These are phyloP conservation scores for Syrrhaptes paradoxus DNA, from an alignment of 2,113 vertebrate genomes.

Conservation along the genomic window DNA sequence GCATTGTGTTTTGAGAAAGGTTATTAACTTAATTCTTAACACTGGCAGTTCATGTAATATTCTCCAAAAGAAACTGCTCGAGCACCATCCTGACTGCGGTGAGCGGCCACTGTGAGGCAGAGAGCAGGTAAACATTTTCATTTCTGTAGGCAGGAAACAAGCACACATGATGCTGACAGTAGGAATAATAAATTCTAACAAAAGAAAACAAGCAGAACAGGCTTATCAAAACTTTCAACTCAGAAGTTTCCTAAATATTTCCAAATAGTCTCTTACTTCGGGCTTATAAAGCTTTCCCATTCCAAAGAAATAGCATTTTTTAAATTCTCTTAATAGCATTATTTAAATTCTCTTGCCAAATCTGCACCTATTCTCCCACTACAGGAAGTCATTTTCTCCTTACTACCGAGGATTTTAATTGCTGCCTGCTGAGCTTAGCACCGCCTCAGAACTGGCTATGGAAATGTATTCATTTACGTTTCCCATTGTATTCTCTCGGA, in stretches of 20 bases:
- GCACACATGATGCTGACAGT: background rate
- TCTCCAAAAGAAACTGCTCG: background rate
- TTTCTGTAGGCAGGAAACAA: background rate
- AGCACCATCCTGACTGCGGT: background rate
- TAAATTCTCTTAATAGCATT: background rate
- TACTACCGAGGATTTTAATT: constrained; percentile 17
- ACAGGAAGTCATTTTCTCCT: background rate
- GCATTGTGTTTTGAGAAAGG: background rate
- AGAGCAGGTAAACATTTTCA: background rate
- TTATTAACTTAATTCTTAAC: background rate
- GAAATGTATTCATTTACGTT: constrained; percentile 48
- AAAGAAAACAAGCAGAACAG: background rate
- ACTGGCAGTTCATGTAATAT: background rate
- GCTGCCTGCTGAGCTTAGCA: constrained; percentile 14
- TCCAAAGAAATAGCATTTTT: background rate
- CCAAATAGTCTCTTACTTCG: background rate
- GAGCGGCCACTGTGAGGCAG: background rate
- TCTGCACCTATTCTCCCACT: background rate
- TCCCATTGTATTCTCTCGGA: background rate
- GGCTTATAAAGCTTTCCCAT: background rate
- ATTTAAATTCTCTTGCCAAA: background rate
- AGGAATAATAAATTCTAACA: background rate
- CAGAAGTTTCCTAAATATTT: background rate
- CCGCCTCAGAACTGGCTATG: background rate
- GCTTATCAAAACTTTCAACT: background rate